Evolutionary conservation across 2,888 invertebrate species (phyloP).

Genomic region (Zonitis immaculata): DNA sequence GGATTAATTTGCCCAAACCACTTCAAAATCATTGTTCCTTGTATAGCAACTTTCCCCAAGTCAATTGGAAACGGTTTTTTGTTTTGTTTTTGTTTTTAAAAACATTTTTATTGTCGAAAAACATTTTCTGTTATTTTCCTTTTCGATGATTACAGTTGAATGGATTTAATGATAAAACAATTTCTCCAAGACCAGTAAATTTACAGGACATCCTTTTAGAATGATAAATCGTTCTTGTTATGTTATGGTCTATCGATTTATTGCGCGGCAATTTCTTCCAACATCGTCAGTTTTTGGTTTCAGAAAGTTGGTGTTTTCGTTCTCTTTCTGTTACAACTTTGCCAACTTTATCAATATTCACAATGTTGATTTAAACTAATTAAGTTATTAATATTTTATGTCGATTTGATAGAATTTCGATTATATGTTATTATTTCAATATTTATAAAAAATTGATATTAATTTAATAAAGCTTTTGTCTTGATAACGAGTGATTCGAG

Average conservation of each 20-base stretch:
- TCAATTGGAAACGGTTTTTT: not conserved
- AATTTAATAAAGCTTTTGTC: not conserved
- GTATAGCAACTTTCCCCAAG: not conserved
- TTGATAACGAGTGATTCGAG: not conserved
- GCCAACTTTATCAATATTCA: constrained; percentile 7
- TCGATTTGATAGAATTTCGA: constrained; percentile 1
- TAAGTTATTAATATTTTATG: constrained; percentile 11
- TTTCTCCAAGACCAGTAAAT: not conserved
- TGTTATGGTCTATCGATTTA: constrained; percentile 17
- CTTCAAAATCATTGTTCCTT: no score
- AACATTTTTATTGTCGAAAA: not conserved
- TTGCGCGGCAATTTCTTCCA: constrained; percentile 12
- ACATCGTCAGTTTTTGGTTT: not conserved
- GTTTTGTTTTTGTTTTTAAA: not conserved
- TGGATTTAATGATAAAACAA: constrained; percentile 2
- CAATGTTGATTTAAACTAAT: constrained; percentile 6
- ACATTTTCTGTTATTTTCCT: not conserved
- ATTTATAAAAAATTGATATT: not conserved
- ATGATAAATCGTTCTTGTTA: constrained; percentile 19
- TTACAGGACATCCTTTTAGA: constrained; percentile 15
- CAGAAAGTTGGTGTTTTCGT: constrained; percentile 5
- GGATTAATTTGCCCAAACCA: not conserved
- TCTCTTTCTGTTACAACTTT: constrained; percentile 7
- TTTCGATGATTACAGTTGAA: not conserved
- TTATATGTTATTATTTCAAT: no score